Conservation (phyloP, 2,888 invertebrate genomes). For the Pecten maximus region DNA sequence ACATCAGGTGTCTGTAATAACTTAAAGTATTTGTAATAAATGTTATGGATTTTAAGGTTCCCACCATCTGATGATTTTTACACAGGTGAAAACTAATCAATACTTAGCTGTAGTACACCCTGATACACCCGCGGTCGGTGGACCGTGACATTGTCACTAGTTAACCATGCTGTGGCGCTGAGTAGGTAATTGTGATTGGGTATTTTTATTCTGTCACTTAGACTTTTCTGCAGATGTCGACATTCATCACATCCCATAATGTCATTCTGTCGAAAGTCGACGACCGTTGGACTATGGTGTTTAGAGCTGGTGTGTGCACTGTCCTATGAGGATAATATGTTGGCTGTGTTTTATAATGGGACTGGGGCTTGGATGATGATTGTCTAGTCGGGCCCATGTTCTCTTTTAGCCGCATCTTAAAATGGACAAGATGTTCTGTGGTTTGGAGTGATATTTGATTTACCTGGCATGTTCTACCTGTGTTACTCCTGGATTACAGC, state of each 20-base stretch:
- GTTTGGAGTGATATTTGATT: background rate
- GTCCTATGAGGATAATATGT: background rate
- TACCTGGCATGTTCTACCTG: background rate
- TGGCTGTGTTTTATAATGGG: background rate
- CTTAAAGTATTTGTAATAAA: background rate
- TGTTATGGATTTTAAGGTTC: background rate
- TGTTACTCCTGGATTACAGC: background rate
- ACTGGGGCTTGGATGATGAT: background rate
- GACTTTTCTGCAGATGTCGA: background rate
- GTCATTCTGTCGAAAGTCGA: background rate
- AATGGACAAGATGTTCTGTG: background rate
- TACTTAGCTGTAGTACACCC: background rate
- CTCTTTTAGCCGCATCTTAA: background rate
- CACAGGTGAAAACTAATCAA: background rate
- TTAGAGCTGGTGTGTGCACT: background rate
- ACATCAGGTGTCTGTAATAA: background rate
- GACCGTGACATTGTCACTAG: conserved; percentile 20
- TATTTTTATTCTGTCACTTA: background rate
- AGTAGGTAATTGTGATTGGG: conserved; percentile 3
- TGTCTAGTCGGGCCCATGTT: background rate
- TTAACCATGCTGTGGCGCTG: conserved; percentile 23
- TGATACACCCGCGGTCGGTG: background rate
- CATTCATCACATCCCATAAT: background rate
- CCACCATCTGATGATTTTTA: background rate
- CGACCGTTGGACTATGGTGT: background rate